A percentile compares a stretch with the other conserved stretches of the same genome.
phyloP scores from a whole-genome alignment of 2,888 invertebrate species.

The Parascotia fuliginaria region DNA sequence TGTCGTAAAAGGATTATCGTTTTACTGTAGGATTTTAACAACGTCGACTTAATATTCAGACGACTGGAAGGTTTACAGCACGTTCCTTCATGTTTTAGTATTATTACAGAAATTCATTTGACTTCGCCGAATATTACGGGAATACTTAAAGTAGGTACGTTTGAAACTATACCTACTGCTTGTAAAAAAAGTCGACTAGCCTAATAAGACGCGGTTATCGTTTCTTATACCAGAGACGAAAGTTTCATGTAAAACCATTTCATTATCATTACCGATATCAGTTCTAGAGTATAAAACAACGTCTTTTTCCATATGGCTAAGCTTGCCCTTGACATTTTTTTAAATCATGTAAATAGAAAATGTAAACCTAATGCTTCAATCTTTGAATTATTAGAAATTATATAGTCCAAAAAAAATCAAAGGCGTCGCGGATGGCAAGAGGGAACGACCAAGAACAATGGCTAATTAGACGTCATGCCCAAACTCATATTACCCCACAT shows the following conservation, averaged over 20 bases:
- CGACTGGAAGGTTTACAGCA: constrained; percentile 22
- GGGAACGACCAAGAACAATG: constrained; percentile 17
- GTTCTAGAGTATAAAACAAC: too few relatives aligned
- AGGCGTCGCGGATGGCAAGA: constrained; percentile 6
- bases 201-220: too few relatives aligned
- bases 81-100: constrained; percentile 27
- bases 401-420: constrained; percentile 22
- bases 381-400: constrained; percentile 1
- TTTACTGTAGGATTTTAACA: constrained; percentile 35
- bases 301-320: too few relatives aligned
- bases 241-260: too few relatives aligned
- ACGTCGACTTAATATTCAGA: constrained; percentile 24
- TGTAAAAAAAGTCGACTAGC: too few relatives aligned
- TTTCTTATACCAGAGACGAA: too few relatives aligned
- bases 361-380: too few relatives aligned
- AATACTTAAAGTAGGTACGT: too few relatives aligned
- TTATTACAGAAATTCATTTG: constrained; percentile 24
- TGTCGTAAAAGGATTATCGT: constrained; percentile 47
- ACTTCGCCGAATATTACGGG: constrained; percentile 1
- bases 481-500: constrained; percentile 28
- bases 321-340: too few relatives aligned
- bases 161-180: too few relatives aligned
- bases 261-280: too few relatives aligned
- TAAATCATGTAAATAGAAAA: too few relatives aligned
- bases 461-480: constrained; percentile 35